phyloP scores from a whole-genome alignment of 2,113 vertebrate genomes.

The Sorex fumeus region DNA sequence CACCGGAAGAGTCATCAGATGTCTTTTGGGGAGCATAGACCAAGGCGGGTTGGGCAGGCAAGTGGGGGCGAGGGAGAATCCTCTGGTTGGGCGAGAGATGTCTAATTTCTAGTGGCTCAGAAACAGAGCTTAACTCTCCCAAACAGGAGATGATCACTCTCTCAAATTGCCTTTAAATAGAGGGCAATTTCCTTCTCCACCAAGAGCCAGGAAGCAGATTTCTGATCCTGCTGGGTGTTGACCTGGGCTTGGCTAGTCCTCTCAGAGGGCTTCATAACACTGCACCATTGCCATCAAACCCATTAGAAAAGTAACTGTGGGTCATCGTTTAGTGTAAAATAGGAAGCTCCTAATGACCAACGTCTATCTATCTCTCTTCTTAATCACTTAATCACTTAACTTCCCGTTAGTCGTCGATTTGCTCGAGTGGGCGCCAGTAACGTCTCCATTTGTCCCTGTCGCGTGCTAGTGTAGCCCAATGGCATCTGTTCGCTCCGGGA shows the following conservation, averaged over 20 bases:
- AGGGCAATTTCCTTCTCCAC: slow-evolving; percentile 14
- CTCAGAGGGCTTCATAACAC: neutral
- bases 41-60: neutral
- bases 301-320: neutral
- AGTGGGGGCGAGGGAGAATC: too few species aligned
- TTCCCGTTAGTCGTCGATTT: too few species aligned
- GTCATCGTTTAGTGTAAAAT: neutral
- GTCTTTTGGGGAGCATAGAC: neutral
- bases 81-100: neutral
- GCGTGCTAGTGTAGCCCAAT: too few species aligned
- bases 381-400: too few species aligned
- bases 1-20: neutral
- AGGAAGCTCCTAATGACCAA: slow-evolving; percentile 1
- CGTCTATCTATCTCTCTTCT: too few species aligned
- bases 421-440: too few species aligned
- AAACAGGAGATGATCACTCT: neutral
- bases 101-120: neutral
- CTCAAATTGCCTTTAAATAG: slow-evolving; percentile 57
- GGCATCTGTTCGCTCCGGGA: too few species aligned
- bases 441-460: too few species aligned
- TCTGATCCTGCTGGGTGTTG: neutral
- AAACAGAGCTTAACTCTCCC: slow-evolving; percentile 11
- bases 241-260: neutral
- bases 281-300: neutral
- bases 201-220: neutral